Conservation (phyloP, 2,888 invertebrate species). For the Eupithecia pulchellata region DNA sequence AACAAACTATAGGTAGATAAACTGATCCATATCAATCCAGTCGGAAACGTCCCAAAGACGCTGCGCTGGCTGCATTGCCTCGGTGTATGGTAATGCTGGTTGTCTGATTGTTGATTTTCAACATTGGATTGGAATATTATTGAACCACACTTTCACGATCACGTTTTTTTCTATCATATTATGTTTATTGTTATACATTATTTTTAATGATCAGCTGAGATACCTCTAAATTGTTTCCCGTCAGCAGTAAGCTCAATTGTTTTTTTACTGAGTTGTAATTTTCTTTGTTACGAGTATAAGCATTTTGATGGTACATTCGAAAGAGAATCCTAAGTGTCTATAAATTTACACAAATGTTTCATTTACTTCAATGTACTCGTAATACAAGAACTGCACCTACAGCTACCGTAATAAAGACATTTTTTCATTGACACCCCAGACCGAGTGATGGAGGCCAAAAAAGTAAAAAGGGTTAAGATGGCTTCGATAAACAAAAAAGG, state of each 20-base stretch:
- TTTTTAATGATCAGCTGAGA: not conserved
- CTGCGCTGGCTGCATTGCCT: too few species aligned
- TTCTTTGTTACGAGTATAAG: not conserved
- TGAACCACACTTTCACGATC: not conserved
- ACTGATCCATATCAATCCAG: too few species aligned
- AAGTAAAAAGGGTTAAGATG: slow-evolving; percentile 77
- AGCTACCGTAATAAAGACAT: not conserved
- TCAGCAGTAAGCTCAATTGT: not conserved
- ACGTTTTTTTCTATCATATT: not conserved
- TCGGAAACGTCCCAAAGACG: too few species aligned
- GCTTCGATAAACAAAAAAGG: slow-evolving; percentile 77
- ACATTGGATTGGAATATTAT: not conserved
- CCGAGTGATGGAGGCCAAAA: slow-evolving; percentile 58
- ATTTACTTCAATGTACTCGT: not conserved
- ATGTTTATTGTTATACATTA: not conserved
- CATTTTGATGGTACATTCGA: not conserved
- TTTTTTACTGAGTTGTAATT: not conserved
- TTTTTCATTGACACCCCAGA: not conserved
- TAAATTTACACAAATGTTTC: not conserved
- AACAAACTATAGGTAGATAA: too few species aligned
- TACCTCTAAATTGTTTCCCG: not conserved
- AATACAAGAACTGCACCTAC: not conserved
- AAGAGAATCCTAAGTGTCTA: not conserved
- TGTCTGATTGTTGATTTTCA: not conserved
- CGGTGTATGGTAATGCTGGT: too few species aligned